phyloP scores from a whole-genome alignment of 2,888 invertebrate species.

The Nysson spinosus region DNA sequence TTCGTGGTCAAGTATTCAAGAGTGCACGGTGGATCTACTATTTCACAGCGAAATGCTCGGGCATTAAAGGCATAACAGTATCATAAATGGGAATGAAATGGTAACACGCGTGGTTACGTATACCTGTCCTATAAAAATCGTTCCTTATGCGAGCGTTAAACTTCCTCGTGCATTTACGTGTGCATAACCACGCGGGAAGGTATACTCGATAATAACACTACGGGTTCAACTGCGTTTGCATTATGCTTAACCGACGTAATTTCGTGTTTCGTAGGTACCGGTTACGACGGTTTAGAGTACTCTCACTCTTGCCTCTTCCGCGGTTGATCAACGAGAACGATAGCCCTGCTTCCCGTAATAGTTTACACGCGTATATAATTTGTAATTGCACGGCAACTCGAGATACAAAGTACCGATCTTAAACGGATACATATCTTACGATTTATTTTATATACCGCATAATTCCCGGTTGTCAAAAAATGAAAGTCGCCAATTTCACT shows the following conservation, averaged over 20 bases:
- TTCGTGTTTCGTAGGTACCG: conserved; percentile 32
- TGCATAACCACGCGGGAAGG: conserved; percentile 19
- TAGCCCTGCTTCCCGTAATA: conserved; percentile 42
- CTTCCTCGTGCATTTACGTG: conserved; percentile 3
- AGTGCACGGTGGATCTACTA: too few relatives aligned
- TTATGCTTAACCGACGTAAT: conserved; percentile 49
- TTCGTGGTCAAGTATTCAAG: too few relatives aligned
- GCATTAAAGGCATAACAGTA: too few relatives aligned
- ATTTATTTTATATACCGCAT: conserved; percentile 8
- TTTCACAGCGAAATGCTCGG: too few relatives aligned
- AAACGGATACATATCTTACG: conserved; percentile 23
- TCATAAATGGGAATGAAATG: too few relatives aligned
- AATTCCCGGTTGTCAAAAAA: too few relatives aligned
- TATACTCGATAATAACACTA: conserved; percentile 23
- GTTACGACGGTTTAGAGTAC: conserved; percentile 36
- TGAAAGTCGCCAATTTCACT: too few relatives aligned
- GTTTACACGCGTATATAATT: conserved; percentile 51
- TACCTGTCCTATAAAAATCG: conserved; percentile 19
- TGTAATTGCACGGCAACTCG: conserved; percentile 38
- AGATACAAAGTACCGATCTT: conserved; percentile 42
- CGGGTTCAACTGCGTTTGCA: conserved; percentile 27
- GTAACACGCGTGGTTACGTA: not conserved
- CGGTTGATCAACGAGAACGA: conserved; percentile 33
- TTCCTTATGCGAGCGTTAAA: conserved; percentile 22
- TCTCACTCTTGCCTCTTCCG: conserved; percentile 29